Evolutionary conservation across 2,797 vertebrate genomes (phyloP).

Genomic region (Oophaga sylvatica): DNA sequence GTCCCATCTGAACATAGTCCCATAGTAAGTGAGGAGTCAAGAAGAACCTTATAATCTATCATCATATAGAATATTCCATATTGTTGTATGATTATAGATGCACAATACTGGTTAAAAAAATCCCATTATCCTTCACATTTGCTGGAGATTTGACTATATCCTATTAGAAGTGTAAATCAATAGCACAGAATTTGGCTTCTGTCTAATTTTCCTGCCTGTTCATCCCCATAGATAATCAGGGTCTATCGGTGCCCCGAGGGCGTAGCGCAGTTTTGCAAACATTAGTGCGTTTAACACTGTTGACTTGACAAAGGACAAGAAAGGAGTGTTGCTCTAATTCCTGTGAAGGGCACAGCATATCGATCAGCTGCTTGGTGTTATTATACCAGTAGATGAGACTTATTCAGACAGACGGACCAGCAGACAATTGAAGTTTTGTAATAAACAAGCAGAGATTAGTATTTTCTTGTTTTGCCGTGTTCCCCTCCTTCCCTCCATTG

Average conservation of each 20-base stretch:
- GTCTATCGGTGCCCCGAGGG: constrained; percentile 35
- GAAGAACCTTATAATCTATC: not conserved
- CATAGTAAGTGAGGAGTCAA: not conserved
- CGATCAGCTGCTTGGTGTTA: constrained; percentile 70
- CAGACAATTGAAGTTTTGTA: constrained; percentile 74
- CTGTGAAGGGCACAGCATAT: constrained; percentile 56
- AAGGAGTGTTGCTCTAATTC: constrained; percentile 36
- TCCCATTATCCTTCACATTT: constrained; percentile 10
- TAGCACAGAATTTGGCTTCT: constrained; percentile 19
- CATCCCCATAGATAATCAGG: constrained; percentile 45
- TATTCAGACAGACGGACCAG: constrained; percentile 77
- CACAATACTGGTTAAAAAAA: constrained; percentile 19
- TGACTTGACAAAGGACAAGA: constrained; percentile 25
- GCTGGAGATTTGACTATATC: constrained; percentile 12
- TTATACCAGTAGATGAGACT: constrained; percentile 74
- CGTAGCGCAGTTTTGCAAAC: constrained; percentile 33
- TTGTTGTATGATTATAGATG: not conserved
- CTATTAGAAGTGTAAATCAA: constrained; percentile 27
- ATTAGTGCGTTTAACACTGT: constrained; percentile 28
- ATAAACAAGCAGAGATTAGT: constrained; percentile 73
- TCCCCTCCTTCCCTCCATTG: constrained; percentile 67
- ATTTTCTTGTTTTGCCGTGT: constrained; percentile 73
- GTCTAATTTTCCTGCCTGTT: constrained; percentile 37
- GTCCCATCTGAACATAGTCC: not conserved
- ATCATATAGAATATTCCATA: not conserved